Evolutionary conservation across 2,113 vertebrate species (phyloP), one percentile per base, ranked within the genome.

Genomic region (Cromileptes altivelis): DNA sequence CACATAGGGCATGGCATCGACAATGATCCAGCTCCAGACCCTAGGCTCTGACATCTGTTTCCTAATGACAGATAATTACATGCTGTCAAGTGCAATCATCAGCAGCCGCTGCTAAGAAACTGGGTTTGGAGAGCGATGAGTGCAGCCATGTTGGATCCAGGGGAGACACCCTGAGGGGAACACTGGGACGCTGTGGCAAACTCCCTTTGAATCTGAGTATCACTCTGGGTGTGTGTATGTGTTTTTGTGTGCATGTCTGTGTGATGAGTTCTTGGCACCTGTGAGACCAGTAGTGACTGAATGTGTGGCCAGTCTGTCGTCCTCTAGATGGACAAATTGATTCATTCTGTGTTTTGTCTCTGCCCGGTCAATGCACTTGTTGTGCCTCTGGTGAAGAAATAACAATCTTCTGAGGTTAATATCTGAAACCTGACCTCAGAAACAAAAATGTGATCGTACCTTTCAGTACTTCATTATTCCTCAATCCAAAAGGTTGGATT

Each of bases 51-150:
- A 96, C 97, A 97, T 97, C 97, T 98, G 97, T 96, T 98, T 94
- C 88, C 65, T 98, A 97, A 98, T 98, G 97, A 97, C 95, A 94
- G 94, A 95, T 98, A 98, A 98, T 98, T 98, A 96, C 96, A 95
- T 93, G 95, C 96, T 97, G 97, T 97, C 96, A 96, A 93, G 95
- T 91, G 94, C 96, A 97, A 97, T 98, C 97, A 97, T 90, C 94
- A 86, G 88, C 94, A 96, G 95, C 96, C 94, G 94, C 94, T 91
- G 90, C 94, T 95, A 94, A 97, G 96, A 91, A 94, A 91, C 87
- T 78, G 79, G 57, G 52, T 80, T 88, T 80, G n/a, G 56, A 73
- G 80, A 80, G 89, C 25, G 27, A 79, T 56, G 80, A 71, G 69
- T 88, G 82, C 81, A 74, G 71, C 82, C 72, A 79, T 78, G 82